phyloP scores from a whole-genome alignment of 2,888 invertebrate genomes.

The Euzetes globulus region DNA sequence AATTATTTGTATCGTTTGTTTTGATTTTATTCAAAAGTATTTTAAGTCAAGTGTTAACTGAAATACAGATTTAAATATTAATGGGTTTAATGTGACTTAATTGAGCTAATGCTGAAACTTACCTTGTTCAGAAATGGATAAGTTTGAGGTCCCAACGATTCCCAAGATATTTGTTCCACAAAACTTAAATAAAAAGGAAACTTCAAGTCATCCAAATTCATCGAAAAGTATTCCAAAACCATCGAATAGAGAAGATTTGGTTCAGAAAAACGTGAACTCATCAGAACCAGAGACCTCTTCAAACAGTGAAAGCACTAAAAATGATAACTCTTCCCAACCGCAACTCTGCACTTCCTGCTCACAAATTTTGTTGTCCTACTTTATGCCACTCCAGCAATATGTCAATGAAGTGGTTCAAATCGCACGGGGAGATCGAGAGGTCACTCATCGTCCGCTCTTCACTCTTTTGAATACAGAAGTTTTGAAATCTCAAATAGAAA shows the following conservation, averaged over 20 bases:
- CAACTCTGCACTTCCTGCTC: slow-evolving; percentile 34
- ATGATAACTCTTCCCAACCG: neutral
- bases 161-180: slow-evolving; percentile 23
- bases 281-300: neutral
- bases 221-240: neutral
- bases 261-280: neutral
- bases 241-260: neutral
- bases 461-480: neutral
- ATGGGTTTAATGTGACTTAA: too few species aligned
- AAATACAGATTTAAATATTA: too few species aligned
- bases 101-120: too few species aligned
- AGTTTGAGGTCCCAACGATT: slow-evolving; percentile 18
- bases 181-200: neutral
- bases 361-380: slow-evolving; percentile 31
- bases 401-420: slow-evolving; percentile 23
- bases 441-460: neutral
- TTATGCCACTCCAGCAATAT: slow-evolving; percentile 32
- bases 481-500: neutral
- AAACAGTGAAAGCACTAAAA: neutral
- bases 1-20: too few species aligned
- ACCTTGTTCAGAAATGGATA: neutral
- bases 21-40: too few species aligned
- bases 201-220: too few species aligned
- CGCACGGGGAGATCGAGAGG: neutral
- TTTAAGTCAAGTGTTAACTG: too few species aligned